Percentiles rank a stretch among this genome's conserved stretches.
Evolutionary conservation across 2,113 vertebrate genomes (phyloP).

Genomic region (Acanthisitta chloris): DNA sequence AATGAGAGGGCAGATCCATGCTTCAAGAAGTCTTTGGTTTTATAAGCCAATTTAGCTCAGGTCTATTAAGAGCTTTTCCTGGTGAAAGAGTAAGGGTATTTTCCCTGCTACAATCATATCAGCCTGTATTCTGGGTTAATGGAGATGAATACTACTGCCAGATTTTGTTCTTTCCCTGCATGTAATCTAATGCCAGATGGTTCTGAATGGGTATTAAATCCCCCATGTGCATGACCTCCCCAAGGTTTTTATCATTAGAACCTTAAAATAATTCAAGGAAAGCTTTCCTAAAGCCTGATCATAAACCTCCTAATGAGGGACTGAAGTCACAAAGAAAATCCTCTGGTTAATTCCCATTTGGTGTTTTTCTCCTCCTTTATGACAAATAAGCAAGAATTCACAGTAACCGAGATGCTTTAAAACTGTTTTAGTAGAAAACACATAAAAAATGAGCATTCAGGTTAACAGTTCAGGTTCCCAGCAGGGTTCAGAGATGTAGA

Average conservation of each 20-base stretch:
- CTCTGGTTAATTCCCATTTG: slow-evolving; percentile 20
- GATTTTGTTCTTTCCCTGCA: slow-evolving; percentile 51
- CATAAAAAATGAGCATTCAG: background rate
- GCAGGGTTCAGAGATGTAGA: background rate
- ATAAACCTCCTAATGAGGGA: slow-evolving; percentile 59
- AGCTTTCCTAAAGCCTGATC: slow-evolving; percentile 18
- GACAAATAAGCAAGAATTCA: slow-evolving; percentile 32
- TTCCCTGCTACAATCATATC: slow-evolving; percentile 54
- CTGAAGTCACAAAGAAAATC: slow-evolving; percentile 49
- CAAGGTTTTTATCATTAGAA: slow-evolving; percentile 61
- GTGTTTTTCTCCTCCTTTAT: background rate
- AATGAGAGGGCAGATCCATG: background rate
- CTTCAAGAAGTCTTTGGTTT: slow-evolving; percentile 6
- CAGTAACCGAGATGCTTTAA: slow-evolving; percentile 3
- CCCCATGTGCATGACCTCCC: slow-evolving; percentile 51
- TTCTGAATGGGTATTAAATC: slow-evolving; percentile 59
- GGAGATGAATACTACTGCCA: slow-evolving; percentile 65
- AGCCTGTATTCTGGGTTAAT: slow-evolving; percentile 54
- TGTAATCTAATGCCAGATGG: slow-evolving; percentile 64
- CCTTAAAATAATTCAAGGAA: slow-evolving; percentile 60
- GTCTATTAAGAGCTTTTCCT: slow-evolving; percentile 36
- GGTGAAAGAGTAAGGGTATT: slow-evolving; percentile 30
- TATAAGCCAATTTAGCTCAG: slow-evolving; percentile 25
- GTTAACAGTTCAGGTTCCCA: slow-evolving; percentile 24
- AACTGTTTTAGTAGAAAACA: slow-evolving; percentile 36